Base-by-base conservation (phyloP, 2,888 invertebrate species). In the Melieria picta region DNA sequence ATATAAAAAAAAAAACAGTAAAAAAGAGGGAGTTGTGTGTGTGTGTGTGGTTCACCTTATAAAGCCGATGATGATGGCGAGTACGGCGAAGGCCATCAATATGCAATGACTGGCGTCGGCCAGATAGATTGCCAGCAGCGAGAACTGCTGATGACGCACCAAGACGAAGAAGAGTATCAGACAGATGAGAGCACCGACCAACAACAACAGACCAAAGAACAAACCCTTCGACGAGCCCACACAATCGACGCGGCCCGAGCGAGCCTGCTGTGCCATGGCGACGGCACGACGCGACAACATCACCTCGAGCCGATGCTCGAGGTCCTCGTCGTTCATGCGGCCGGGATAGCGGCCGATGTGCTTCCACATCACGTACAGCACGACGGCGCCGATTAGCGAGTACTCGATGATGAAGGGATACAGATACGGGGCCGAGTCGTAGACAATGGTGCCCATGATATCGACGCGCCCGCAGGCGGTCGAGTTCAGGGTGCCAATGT, bases 361-460 rank as follows among this genome's bases (percentile, higher is more conserved):
- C 84, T 94, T 93, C 97, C 97, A 98, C 95, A 97, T 97, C 67
- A 97, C 94, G 86, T 96, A 97, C 81, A 97, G 93, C 56, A 98
- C 97, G 66, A 97, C 96, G 65, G 97, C 96, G 30, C 97, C 97
- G 82, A 98, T 96, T 77, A 98, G 89, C 75, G 97, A 96, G 88
- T 98, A 98, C 85, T 98, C 96, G 81, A 98, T 95, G 82, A 97
- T 96, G 87, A 97, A 97, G 0, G 98, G 98, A 88, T 95, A 98
- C 65, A 98, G 89, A 86, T 96, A 98, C 0, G 98, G 98, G 9
- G 97, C 95, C 0, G 97, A 94, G 84, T 96, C 96, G 81, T 94
- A 92, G 7, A 97, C 96, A 80, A 97, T 96, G 63, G 92, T 94
- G 60, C 96, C 96, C 96, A 97, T 96, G 81, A 95, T 96, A 83